Base-by-base conservation (phyloP, 2,888 invertebrate genomes). In the Agrotis clavis region DNA sequence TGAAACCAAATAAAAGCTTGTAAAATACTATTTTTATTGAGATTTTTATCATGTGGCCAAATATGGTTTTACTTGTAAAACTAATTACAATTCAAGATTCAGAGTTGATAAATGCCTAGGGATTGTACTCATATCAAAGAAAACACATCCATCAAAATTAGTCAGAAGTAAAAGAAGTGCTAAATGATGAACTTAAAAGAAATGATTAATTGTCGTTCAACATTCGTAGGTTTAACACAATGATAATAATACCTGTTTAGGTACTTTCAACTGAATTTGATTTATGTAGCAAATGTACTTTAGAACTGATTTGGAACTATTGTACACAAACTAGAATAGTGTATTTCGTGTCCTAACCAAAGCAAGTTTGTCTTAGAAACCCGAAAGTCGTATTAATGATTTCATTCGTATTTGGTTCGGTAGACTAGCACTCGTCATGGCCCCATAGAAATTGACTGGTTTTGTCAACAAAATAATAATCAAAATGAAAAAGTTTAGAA, bases 251-350 rank as follows among this genome's bases (percentile, higher is more conserved):
- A 21, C 48, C 21, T 14, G 21, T 50, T 45, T 51, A n/a, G 13
- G 30, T n/a, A 45, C 14, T 25, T n/a, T 21, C 41, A 25, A n/a
- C 0, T n/a, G 19, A 21, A 45, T 50, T 6, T 21, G 19, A 47
- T 59, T 25, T 54, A 41, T 47, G n/a, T 16, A 35, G 21, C 14
- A 30, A 66, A 53, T 11, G 35, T 59, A 57, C 35, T 56, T 16
- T 47, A 68, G 35, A 56, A 48, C 16, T 56, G n/a, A 21, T 70
- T 50, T 57, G 56, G 25, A 18, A 70, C 54, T 57, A 56, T 70
- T 50, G 48, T 47, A n/a, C 21, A 41, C 25, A 65, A 25, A 66
- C n/a, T 41, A 41, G 25, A 25, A 30, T 14, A 18, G 18, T 35
- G 53, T n/a, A 25, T 4, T 13, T 25, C 56, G 2, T 4, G 1